These are phyloP conservation scores for Trichogramma dendrolimi DNA, from an alignment of 2,888 invertebrate genomes.

Conservation along the genomic window DNA sequence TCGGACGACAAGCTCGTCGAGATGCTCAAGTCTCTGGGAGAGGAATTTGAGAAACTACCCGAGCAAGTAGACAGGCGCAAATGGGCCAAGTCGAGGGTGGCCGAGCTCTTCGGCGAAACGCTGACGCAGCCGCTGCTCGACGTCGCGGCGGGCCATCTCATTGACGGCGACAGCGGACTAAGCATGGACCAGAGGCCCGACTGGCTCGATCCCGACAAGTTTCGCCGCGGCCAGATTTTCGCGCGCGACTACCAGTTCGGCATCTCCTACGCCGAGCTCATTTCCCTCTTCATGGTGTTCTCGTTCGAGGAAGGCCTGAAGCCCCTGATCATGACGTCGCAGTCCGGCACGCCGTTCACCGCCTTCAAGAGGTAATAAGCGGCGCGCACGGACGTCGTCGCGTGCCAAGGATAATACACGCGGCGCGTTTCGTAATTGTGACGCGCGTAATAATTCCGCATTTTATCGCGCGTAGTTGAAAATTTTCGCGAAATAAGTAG, in stretches of 20 bases:
- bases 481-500: background rate
- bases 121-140: slow-evolving; percentile 16
- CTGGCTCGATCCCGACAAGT: slow-evolving; percentile 52
- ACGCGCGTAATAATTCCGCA: background rate
- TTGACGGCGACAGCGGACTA: slow-evolving; percentile 37
- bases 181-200: slow-evolving; percentile 40
- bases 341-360: slow-evolving; percentile 53
- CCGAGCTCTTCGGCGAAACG: background rate
- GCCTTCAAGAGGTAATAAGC: slow-evolving; percentile 44
- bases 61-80: slow-evolving; percentile 2
- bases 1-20: background rate
- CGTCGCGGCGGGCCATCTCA: slow-evolving; percentile 1
- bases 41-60: slow-evolving; percentile 11
- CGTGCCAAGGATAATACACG: no score
- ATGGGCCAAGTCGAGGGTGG: background rate
- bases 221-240: slow-evolving; percentile 52
- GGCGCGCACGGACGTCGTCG: no score
- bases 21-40: background rate
- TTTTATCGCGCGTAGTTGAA: background rate
- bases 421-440: no score
- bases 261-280: slow-evolving; percentile 45
- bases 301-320: slow-evolving; percentile 49
- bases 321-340: slow-evolving; percentile 53
- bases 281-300: slow-evolving; percentile 50
- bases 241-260: slow-evolving; percentile 48